Evolutionary conservation across 1,140 invertebrate genomes (phyloP).

Genomic region (Leptinotarsa texana): DNA sequence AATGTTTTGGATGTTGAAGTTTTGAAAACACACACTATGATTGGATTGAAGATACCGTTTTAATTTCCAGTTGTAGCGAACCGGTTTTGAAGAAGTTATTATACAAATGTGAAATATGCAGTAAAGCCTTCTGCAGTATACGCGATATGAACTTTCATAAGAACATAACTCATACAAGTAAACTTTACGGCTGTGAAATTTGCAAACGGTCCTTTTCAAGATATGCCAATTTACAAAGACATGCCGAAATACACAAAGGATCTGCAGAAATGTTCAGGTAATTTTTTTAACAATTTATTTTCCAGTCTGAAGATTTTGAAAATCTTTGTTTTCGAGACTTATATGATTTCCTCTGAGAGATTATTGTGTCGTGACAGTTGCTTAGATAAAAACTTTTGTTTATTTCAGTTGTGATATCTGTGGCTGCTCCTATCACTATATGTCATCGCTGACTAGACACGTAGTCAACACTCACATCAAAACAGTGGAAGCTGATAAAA

Average conservation of each 20-base stretch:
- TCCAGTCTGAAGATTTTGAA: background rate
- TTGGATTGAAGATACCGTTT: too few relatives aligned
- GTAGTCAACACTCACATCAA: slow-evolving; percentile 48
- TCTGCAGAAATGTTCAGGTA: slow-evolving; percentile 38
- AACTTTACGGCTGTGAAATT: slow-evolving; percentile 41
- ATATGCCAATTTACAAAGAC: slow-evolving; percentile 50
- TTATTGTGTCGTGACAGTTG: too few relatives aligned
- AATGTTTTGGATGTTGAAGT: too few relatives aligned
- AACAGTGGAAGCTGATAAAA: background rate
- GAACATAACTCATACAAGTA: slow-evolving; percentile 10
- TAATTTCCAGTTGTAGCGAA: too few relatives aligned
- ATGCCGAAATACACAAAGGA: slow-evolving; percentile 50
- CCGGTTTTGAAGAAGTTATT: too few relatives aligned
- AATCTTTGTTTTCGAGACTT: too few relatives aligned
- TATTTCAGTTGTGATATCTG: slow-evolving; percentile 47
- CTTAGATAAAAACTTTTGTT: background rate
- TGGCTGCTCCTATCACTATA: slow-evolving; percentile 48
- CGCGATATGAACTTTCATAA: slow-evolving; percentile 30
- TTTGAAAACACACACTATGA: too few relatives aligned
- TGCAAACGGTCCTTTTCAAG: slow-evolving; percentile 50
- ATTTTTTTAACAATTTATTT: background rate
- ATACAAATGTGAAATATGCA: slow-evolving; percentile 24
- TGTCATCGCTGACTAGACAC: slow-evolving; percentile 49
- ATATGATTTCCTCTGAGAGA: too few relatives aligned
- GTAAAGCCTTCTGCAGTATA: slow-evolving; percentile 24